Evolutionary conservation across 2,888 invertebrate species (phyloP), one percentile per base, ranked within the genome.

Genomic region (Pyrgus malvae): DNA sequence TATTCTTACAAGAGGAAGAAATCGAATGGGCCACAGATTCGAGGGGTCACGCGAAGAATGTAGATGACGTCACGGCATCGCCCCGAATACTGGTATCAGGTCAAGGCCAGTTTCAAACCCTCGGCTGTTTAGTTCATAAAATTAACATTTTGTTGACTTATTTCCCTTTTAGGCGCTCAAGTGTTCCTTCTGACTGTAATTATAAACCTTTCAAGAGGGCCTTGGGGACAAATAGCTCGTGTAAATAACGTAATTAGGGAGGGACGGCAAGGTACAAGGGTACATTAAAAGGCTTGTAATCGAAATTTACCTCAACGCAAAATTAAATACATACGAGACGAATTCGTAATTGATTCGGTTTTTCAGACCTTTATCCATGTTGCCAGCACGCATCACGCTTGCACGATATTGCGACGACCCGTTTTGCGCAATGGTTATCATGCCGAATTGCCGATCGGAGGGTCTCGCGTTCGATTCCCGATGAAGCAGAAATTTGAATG

Each of bases 131-230:
- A 41, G 50, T 25, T 41, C 41, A 50, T 50, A 50, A 50, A 50
- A 50, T 50, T 50, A 50, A 41, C 50, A 50, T 50, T 50, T 41
- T 41, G 31, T 41, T 23, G 50, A 42, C 41, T 50, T 50, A 50
- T 42, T 33, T 41, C 41, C 38, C 40, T 50, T 50, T 50, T 41
- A 50, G 21, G 40, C 12, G 23, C 50, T 33, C 25, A 25, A 33
- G 33, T 40, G 40, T 35, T 40, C 17, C 42, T 40, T 35, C 25
- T 12, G 23, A n/a, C 14, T 7, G 33, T 41, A 50, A 40, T 41
- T 40, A 41, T 50, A 50, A 41, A 50, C 33, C 49, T 33, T 50
- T 37, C 41, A 40, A 42, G 23, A 31, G 23, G 16, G 17, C 50
- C 7, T 33, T 35, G 21, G 42, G 42, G 50, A 50, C 42, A 25